Conservation (phyloP, 2,113 vertebrate genomes). For the Eulemur macaco region DNA sequence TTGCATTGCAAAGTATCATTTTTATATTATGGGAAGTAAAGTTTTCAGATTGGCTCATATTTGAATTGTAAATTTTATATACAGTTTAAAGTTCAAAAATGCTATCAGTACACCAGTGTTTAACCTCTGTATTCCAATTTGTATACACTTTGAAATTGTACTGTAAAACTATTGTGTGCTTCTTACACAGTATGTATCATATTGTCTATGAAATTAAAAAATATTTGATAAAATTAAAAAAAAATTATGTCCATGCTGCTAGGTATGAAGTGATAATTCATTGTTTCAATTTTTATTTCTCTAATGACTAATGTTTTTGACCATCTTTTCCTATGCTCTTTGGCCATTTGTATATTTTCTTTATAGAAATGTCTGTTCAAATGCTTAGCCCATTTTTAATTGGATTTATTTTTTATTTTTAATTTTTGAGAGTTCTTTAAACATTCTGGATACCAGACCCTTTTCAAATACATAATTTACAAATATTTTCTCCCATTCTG, state of each 20-base stretch:
- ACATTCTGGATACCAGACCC: not conserved
- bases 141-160: slow-evolving; percentile 60
- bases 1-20: slow-evolving; percentile 84
- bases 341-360: no score
- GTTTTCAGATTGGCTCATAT: slow-evolving; percentile 79
- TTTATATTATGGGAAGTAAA: slow-evolving; percentile 84
- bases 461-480: not conserved
- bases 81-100: slow-evolving; percentile 63
- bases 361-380: no score
- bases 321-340: not conserved
- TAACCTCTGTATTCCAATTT: slow-evolving; percentile 67
- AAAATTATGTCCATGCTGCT: no score
- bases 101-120: slow-evolving; percentile 62
- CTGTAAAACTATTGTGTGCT: slow-evolving; percentile 54
- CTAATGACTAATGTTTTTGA: no score
- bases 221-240: slow-evolving; percentile 65
- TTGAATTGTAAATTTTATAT: slow-evolving; percentile 83
- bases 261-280: no score
- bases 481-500: not conserved
- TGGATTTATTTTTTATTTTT: not conserved
- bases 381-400: no score
- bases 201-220: slow-evolving; percentile 70
- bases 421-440: not conserved
- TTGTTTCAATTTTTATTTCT: no score
- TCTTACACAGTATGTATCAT: slow-evolving; percentile 63